A percentile compares a stretch with the other conserved stretches of the same genome.
phyloP scores from a whole-genome alignment of 2,797 vertebrate genomes.

The Sebastes minor region DNA sequence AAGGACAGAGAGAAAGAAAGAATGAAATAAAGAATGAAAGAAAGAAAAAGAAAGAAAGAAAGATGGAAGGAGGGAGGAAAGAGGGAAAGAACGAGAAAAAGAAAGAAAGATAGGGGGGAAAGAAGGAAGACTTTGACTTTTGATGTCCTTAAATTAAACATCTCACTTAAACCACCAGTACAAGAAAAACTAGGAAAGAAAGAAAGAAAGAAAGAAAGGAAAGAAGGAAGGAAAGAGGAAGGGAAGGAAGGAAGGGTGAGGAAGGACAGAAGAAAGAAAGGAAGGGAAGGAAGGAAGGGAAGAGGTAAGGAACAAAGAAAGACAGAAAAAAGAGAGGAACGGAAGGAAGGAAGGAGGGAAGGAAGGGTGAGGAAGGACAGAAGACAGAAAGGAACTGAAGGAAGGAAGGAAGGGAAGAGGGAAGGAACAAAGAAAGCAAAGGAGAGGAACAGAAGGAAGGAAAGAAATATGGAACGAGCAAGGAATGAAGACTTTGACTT shows the following conservation, averaged over 20 bases:
- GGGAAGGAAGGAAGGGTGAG: background rate
- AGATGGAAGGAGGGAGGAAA: background rate
- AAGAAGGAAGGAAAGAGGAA: background rate
- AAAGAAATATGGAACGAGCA: too few species aligned
- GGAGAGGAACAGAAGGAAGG: too few species aligned
- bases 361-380: too few species aligned
- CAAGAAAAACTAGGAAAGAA: background rate
- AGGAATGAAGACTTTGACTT: too few species aligned
- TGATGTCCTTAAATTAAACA: too few species aligned
- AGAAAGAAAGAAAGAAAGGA: background rate
- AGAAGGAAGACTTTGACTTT: background rate
- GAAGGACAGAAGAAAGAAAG: background rate
- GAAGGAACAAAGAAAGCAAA: too few species aligned
- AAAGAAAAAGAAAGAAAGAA: background rate
- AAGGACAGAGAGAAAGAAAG: background rate
- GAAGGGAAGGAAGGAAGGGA: too few species aligned
- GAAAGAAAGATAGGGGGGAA: background rate
- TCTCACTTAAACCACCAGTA: too few species aligned
- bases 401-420: too few species aligned
- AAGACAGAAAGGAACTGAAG: too few species aligned
- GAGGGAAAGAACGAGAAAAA: fast-evolving
- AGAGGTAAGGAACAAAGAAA: too few species aligned
- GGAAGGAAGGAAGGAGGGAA: background rate
- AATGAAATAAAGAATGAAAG: background rate
- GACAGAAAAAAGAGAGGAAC: too few species aligned